Conservation (phyloP, 1,140 invertebrate species). For the Lerema accius region DNA sequence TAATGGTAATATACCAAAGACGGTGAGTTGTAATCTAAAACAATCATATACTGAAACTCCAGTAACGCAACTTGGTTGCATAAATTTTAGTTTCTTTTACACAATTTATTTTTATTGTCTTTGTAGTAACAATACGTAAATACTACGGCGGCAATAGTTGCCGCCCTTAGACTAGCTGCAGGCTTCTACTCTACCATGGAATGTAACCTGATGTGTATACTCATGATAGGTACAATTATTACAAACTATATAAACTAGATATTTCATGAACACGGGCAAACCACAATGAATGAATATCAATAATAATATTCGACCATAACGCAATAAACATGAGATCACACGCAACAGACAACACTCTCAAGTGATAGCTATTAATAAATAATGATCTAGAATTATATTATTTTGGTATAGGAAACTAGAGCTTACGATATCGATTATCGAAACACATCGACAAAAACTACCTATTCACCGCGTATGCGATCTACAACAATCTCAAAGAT, state of each 20-base stretch:
- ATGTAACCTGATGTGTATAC: constrained; percentile 62
- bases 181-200: constrained; percentile 67
- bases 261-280: constrained; percentile 65
- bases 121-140: constrained; percentile 35
- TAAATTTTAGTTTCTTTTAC: constrained; percentile 42
- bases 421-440: constrained; percentile 58
- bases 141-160: constrained; percentile 54
- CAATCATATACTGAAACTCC: constrained; percentile 25
- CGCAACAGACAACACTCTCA: constrained; percentile 67
- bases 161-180: constrained; percentile 71
- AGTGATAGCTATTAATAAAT: constrained; percentile 76
- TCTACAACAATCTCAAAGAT: constrained; percentile 50
- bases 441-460: constrained; percentile 45
- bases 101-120: constrained; percentile 35
- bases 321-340: constrained; percentile 73
- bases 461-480: constrained; percentile 44
- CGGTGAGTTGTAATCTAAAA: constrained; percentile 48
- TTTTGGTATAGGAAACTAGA: constrained; percentile 80
- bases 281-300: constrained; percentile 51
- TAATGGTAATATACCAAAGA: constrained; percentile 53
- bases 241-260: constrained; percentile 49
- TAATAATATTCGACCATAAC: constrained; percentile 47
- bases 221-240: constrained; percentile 62
- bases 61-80: constrained; percentile 66
- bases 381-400: constrained; percentile 75